phyloP scores from a whole-genome alignment of 2,888 invertebrate species.

The Parascotia fuliginaria region DNA sequence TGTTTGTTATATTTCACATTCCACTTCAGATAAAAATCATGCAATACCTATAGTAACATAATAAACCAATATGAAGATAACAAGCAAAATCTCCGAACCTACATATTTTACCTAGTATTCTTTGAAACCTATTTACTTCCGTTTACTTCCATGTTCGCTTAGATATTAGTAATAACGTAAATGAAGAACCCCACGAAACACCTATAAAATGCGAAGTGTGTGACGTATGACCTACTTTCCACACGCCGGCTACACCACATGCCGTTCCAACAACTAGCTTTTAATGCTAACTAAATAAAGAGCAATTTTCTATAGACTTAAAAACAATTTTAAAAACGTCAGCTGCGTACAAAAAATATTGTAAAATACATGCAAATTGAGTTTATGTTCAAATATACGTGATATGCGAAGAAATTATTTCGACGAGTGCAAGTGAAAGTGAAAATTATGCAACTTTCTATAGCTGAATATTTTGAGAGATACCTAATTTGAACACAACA shows the following conservation, averaged over 20 bases:
- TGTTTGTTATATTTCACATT: too few relatives aligned
- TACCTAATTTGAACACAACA: conserved; percentile 47
- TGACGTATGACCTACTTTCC: conserved; percentile 83
- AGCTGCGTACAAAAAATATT: conserved; percentile 60
- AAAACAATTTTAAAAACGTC: conserved; percentile 49
- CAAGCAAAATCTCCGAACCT: too few relatives aligned
- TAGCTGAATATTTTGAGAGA: conserved; percentile 51
- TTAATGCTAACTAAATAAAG: conserved; percentile 59
- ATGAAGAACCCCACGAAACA: conserved; percentile 71
- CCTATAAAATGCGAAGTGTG: conserved; percentile 80
- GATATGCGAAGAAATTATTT: conserved; percentile 72
- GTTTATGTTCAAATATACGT: conserved; percentile 66
- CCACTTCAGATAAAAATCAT: too few relatives aligned
- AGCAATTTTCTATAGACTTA: conserved; percentile 50
- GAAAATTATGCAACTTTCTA: conserved; percentile 84
- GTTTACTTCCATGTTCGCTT: conserved; percentile 39
- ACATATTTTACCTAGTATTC: conserved; percentile 7
- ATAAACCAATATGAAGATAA: too few relatives aligned
- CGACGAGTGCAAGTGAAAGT: conserved; percentile 74
- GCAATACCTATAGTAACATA: too few relatives aligned
- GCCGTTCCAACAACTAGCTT: conserved; percentile 59
- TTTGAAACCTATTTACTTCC: conserved; percentile 25
- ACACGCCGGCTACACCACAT: conserved; percentile 71
- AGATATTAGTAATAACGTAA: conserved; percentile 50
- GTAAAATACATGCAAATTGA: conserved; percentile 70